Percentiles rank a stretch among this genome's conserved stretches.
phyloP scores from a whole-genome alignment of 2,797 vertebrate species.

The Melopsittacus undulatus region DNA sequence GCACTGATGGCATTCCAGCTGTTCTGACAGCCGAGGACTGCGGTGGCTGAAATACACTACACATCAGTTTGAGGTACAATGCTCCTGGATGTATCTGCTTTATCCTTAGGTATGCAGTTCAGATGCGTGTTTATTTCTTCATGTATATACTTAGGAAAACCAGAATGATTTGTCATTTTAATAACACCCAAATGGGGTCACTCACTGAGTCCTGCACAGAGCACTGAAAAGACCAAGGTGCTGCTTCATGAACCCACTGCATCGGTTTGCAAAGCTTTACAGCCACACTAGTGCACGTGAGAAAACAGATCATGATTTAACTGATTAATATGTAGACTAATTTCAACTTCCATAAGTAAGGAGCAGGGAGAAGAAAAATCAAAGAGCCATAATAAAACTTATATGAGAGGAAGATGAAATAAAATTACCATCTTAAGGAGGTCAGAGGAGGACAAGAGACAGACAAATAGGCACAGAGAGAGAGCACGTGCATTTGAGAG shows the following conservation, averaged over 20 bases:
- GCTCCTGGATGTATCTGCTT: not conserved
- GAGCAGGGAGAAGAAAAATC: not conserved
- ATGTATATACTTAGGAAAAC: not conserved
- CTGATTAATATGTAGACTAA: not conserved
- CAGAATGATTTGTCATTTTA: not conserved
- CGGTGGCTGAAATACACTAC: not conserved
- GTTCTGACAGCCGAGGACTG: not conserved
- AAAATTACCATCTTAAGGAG: not conserved
- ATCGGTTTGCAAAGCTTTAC: not conserved
- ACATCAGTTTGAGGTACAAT: fast-evolving
- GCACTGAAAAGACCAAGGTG: not conserved
- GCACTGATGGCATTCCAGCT: not conserved
- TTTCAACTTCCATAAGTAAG: not conserved
- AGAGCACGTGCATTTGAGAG: not conserved
- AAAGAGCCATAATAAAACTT: not conserved
- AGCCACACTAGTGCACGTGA: not conserved
- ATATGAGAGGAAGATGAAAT: not conserved
- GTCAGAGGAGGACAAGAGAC: constrained; percentile 14
- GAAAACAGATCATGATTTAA: not conserved
- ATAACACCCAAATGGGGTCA: not conserved
- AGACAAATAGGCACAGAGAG: not conserved
- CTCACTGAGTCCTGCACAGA: not conserved
- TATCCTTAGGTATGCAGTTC: not conserved
- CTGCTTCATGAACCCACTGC: not conserved
- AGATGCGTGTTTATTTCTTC: not conserved